phyloP scores from a whole-genome alignment of 1,140 invertebrate genomes.

The Rhyzopertha dominica region DNA sequence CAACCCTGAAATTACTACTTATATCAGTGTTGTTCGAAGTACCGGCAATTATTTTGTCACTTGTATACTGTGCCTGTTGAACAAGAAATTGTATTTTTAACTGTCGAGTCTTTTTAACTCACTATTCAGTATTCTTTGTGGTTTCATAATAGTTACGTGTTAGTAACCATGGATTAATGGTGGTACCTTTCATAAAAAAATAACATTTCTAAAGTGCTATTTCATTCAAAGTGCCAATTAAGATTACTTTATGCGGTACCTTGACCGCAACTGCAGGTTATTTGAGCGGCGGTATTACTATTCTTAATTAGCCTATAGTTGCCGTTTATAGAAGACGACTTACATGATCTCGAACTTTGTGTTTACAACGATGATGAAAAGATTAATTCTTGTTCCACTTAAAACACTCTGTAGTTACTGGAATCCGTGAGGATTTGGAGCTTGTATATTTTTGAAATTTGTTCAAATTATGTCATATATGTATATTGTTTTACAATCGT shows the following conservation, averaged over 20 bases:
- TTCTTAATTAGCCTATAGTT: constrained; percentile 16
- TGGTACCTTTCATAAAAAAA: constrained; percentile 20
- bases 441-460: constrained; percentile 24
- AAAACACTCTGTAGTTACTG: constrained; percentile 22
- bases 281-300: constrained; percentile 12
- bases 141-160: constrained; percentile 26
- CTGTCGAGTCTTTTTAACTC: constrained; percentile 23
- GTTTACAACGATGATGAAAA: constrained; percentile 28
- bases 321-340: not conserved
- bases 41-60: constrained; percentile 40
- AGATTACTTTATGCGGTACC: constrained; percentile 29
- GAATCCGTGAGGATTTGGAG: constrained; percentile 19
- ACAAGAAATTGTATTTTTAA: constrained; percentile 31
- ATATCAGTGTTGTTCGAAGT: constrained; percentile 38
- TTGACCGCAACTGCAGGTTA: constrained; percentile 14
- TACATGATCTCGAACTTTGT: constrained; percentile 30
- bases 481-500: constrained; percentile 36
- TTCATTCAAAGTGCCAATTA: constrained; percentile 44
- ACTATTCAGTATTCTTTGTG: constrained; percentile 38
- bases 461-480: constrained; percentile 33
- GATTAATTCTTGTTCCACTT: constrained; percentile 23
- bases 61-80: constrained; percentile 41
- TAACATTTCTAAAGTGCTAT: constrained; percentile 38
- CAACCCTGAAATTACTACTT: no score
- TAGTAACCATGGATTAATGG: constrained; percentile 19